Evolutionary conservation across 2,113 vertebrate genomes (phyloP).

Genomic region (Chaetops frenatus): DNA sequence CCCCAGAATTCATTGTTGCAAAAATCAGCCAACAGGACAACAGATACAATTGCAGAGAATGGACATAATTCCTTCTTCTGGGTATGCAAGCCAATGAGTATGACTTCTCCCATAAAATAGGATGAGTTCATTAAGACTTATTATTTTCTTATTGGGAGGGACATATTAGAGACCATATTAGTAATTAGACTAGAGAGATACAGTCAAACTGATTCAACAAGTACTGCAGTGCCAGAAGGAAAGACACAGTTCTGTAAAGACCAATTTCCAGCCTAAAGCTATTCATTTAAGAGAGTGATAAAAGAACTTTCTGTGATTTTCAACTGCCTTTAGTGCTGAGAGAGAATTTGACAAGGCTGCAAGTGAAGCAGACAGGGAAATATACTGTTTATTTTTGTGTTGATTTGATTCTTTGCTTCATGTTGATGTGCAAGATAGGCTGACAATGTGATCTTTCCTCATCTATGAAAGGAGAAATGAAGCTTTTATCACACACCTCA

Average conservation of each 20-base stretch:
- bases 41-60: not conserved
- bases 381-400: not conserved
- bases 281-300: not conserved
- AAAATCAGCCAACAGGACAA: not conserved
- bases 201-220: not conserved
- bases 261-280: not conserved
- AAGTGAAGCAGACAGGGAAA: not conserved
- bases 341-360: not conserved
- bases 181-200: not conserved
- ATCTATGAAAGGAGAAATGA: not conserved
- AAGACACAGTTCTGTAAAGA: not conserved
- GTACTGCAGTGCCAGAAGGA: not conserved
- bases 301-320: not conserved
- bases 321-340: not conserved
- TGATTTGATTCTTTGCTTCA: not conserved
- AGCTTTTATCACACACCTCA: not conserved
- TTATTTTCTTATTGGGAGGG: not conserved
- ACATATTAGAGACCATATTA: not conserved
- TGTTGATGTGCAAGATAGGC: not conserved
- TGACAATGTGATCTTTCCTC: not conserved
- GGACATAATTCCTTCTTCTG: not conserved
- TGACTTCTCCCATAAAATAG: not conserved
- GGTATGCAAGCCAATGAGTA: fast-evolving
- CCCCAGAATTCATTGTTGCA: not conserved
- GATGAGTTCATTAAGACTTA: not conserved